Percentiles rank a stretch among this genome's conserved stretches.
These are phyloP conservation scores for Drosophila merina DNA, from an alignment of 2,888 invertebrate species.

Conservation along the genomic window DNA sequence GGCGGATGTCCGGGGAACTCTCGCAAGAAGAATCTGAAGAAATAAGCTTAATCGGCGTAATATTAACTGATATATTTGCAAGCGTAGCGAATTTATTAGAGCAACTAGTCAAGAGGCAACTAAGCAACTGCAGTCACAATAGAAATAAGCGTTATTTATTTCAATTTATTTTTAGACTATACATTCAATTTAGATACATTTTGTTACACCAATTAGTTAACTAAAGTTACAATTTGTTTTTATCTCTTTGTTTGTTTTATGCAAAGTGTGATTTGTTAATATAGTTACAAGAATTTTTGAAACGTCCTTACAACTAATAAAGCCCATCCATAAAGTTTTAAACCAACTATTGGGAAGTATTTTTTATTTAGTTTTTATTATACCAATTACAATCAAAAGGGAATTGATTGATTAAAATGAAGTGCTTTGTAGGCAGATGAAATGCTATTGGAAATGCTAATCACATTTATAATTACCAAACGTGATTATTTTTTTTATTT, in stretches of 20 bases:
- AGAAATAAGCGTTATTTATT: conserved; percentile 49
- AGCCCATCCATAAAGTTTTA: conserved; percentile 71
- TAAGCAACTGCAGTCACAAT: conserved; percentile 17
- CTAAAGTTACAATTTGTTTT: conserved; percentile 34
- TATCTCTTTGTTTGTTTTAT: conserved; percentile 66
- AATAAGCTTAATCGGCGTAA: conserved; percentile 56
- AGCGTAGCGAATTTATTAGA: conserved; percentile 47
- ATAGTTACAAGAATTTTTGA: conserved; percentile 65
- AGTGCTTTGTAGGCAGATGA: background rate
- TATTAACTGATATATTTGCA: conserved; percentile 39
- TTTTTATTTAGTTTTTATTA: too few relatives aligned
- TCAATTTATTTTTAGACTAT: conserved; percentile 50
- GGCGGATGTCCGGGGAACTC: conserved; percentile 84
- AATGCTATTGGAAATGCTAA: background rate
- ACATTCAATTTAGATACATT: conserved; percentile 53
- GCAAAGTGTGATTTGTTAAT: conserved; percentile 75
- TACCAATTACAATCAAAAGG: too few relatives aligned
- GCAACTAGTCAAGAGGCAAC: conserved; percentile 37
- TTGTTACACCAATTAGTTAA: conserved; percentile 63
- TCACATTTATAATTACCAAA: too few relatives aligned
- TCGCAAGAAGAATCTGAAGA: conserved; percentile 68
- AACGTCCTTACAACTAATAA: conserved; percentile 79
- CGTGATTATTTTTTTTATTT: too few relatives aligned
- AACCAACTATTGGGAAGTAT: background rate
- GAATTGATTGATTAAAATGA: background rate